These are phyloP conservation scores for Taurulus bubalis DNA, from an alignment of 2,113 vertebrate genomes.

Conservation along the genomic window DNA sequence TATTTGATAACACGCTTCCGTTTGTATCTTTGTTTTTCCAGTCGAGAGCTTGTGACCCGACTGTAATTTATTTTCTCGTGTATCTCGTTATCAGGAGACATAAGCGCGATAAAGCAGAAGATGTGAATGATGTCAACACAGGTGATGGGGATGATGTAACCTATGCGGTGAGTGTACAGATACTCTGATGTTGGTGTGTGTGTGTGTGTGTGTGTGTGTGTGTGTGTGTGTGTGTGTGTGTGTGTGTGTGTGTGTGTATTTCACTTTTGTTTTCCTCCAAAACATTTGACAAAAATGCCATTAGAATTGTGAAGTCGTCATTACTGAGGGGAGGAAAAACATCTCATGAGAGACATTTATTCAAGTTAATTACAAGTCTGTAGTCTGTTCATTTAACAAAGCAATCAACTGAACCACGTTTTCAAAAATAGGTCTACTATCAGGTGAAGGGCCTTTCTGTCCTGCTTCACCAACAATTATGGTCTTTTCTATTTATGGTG, in stretches of 20 bases:
- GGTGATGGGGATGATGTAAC: neutral
- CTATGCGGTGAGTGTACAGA: conserved; percentile 33
- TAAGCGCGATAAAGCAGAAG: neutral
- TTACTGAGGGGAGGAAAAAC: neutral
- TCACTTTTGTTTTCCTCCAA: neutral
- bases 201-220: too few species aligned
- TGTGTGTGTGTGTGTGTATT: too few species aligned
- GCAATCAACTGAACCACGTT: neutral
- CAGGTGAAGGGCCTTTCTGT: neutral
- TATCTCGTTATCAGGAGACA: neutral
- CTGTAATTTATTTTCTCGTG: neutral
- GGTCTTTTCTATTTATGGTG: neutral
- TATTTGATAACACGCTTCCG: neutral
- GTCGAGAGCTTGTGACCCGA: neutral
- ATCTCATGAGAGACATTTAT: neutral
- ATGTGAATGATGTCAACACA: conserved; percentile 4
- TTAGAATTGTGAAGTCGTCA: neutral
- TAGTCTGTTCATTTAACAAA: neutral
- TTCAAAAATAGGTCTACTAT: neutral
- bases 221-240: too few species aligned
- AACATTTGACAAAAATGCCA: neutral
- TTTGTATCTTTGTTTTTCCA: conserved; percentile 5
- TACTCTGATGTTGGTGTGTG: neutral
- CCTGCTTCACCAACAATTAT: neutral
- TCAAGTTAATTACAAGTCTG: neutral